These are phyloP conservation scores for Lethenteron camtschaticum DNA, from an alignment of 2,113 vertebrate genomes.

Conservation along the genomic window DNA sequence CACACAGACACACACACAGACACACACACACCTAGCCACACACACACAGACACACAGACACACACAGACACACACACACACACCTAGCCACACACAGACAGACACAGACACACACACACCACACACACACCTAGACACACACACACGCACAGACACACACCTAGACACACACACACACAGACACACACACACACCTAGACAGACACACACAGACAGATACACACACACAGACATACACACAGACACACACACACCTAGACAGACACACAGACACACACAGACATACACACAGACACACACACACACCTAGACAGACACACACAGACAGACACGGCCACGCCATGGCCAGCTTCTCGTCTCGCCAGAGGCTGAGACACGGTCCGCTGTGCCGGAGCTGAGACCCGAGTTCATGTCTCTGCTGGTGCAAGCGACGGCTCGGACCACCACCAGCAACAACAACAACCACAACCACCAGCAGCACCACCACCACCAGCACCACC, in stretches of 20 bases:
- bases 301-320: slow-evolving; percentile 2
- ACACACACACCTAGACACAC: neutral
- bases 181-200: no score
- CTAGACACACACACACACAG: neutral
- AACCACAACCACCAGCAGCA: no score
- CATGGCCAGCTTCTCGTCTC: no score
- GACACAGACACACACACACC: neutral
- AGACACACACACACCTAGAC: neutral
- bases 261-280: neutral
- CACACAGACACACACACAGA: neutral
- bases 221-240: no score
- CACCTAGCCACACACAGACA: neutral
- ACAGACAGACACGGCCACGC: no score
- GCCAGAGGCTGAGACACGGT: no score
- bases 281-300: neutral
- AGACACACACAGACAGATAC: no score
- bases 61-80: slow-evolving; percentile 5
- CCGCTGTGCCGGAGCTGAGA: no score
- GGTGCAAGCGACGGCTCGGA: no score
- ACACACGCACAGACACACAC: neutral
- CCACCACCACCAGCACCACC: no score
- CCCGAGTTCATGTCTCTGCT: no score
- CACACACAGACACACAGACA: neutral
- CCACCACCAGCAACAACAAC: no score
- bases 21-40: neutral